Conservation (phyloP, 2,113 vertebrate genomes). For the Eulemur macaco region DNA sequence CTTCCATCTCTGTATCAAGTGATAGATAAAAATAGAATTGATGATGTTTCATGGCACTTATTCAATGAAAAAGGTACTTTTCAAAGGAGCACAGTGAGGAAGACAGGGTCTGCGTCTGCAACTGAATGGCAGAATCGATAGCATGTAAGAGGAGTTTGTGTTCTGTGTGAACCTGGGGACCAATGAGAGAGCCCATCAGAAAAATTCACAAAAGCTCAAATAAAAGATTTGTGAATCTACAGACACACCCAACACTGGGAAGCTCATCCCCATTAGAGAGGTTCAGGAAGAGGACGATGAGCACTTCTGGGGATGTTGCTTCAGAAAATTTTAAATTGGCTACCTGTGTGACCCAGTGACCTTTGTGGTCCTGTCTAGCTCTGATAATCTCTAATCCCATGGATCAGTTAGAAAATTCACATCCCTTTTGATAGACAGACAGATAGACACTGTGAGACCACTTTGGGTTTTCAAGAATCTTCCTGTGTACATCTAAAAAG, state of each 20-base stretch:
- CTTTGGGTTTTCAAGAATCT: conserved; percentile 23
- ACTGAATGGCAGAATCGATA: not conserved
- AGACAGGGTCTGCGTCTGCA: not conserved
- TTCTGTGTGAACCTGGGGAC: not conserved
- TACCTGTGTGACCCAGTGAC: not conserved
- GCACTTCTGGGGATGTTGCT: not conserved
- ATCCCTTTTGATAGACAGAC: not conserved
- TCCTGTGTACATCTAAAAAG: not conserved
- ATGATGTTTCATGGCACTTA: not conserved
- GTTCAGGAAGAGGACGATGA: not conserved
- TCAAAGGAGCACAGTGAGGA: not conserved
- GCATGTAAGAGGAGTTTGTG: not conserved
- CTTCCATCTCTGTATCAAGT: not conserved
- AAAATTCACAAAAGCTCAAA: not conserved
- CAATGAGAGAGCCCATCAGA: not conserved
- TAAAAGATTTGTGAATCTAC: not conserved
- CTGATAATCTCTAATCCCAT: not conserved
- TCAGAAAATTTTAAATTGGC: not conserved
- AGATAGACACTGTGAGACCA: not conserved
- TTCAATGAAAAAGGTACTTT: not conserved
- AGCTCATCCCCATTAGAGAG: not conserved
- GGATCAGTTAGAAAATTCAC: not conserved
- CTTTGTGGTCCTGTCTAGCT: not conserved
- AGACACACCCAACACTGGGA: not conserved
- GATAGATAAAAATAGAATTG: conserved; percentile 19